These are phyloP conservation scores for Hyposoter dolosus DNA, from an alignment of 2,888 invertebrate species.

Conservation along the genomic window DNA sequence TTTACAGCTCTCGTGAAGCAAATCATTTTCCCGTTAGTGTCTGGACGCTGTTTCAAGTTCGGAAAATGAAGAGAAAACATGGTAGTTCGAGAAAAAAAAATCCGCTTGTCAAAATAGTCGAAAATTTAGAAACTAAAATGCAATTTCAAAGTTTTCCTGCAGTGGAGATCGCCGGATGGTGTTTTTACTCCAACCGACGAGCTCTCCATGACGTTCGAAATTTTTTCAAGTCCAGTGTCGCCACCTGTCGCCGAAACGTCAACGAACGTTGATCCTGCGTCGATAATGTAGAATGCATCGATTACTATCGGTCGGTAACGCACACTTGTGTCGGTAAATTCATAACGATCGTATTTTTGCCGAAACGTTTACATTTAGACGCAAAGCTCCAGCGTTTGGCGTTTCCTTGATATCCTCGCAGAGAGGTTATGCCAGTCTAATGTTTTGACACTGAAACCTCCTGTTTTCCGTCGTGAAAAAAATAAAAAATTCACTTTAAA, in stretches of 20 bases:
- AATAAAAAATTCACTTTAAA: not conserved
- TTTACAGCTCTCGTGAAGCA: not conserved
- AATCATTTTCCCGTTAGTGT: not conserved
- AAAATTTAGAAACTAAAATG: not conserved
- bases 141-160: not conserved
- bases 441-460: conserved; percentile 56
- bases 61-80: too few relatives aligned
- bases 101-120: not conserved
- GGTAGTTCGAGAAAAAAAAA: too few relatives aligned
- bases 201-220: too few relatives aligned
- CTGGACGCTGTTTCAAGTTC: not conserved
- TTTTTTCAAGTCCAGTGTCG: not conserved
- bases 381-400: not conserved
- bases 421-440: conserved; percentile 59
- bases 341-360: not conserved
- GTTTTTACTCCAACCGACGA: not conserved
- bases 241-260: not conserved
- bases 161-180: not conserved
- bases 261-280: not conserved
- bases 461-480: conserved; percentile 4
- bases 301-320: not conserved
- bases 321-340: not conserved
- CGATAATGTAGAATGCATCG: not conserved
- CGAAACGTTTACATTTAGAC: not conserved
- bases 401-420: conserved; percentile 13